Conservation (phyloP, 2,888 invertebrate species). For the Rhingia campestris region DNA sequence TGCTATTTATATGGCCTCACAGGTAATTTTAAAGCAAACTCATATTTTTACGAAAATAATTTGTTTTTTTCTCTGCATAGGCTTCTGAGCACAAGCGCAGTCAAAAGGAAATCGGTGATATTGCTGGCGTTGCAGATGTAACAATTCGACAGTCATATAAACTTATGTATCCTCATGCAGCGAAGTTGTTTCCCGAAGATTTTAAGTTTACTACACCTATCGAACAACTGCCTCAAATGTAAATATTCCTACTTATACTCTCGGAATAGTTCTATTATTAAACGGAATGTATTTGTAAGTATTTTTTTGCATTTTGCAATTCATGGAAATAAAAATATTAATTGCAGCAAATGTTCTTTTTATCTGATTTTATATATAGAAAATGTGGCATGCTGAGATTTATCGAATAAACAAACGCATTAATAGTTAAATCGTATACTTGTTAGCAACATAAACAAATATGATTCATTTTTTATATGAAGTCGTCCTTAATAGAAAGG, state of each 20-base stretch:
- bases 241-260: slow-evolving; percentile 71
- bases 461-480: too few relatives aligned
- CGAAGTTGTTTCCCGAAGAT: slow-evolving; percentile 96
- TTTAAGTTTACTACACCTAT: slow-evolving; percentile 97
- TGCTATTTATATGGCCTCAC: slow-evolving; percentile 99
- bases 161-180: slow-evolving; percentile 96
- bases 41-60: background rate
- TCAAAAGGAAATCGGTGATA: slow-evolving; percentile 98
- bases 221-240: slow-evolving; percentile 95
- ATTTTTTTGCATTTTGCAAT: slow-evolving; percentile 55
- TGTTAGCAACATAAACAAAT: too few relatives aligned
- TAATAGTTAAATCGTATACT: too few relatives aligned
- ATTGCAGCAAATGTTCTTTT: slow-evolving; percentile 53
- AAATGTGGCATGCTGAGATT: too few relatives aligned
- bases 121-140: slow-evolving; percentile 98
- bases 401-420: too few relatives aligned
- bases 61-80: slow-evolving; percentile 79
- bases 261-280: slow-evolving; percentile 43
- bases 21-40: slow-evolving; percentile 83
- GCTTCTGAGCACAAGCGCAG: slow-evolving; percentile 97
- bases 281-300: slow-evolving; percentile 52
- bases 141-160: slow-evolving; percentile 99
- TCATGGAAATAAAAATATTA: slow-evolving; percentile 37
- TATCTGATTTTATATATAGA: slow-evolving; percentile 3
- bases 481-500: too few relatives aligned